Evolutionary conservation across 1,140 invertebrate genomes (phyloP).

Genomic region (Periplaneta americana): DNA sequence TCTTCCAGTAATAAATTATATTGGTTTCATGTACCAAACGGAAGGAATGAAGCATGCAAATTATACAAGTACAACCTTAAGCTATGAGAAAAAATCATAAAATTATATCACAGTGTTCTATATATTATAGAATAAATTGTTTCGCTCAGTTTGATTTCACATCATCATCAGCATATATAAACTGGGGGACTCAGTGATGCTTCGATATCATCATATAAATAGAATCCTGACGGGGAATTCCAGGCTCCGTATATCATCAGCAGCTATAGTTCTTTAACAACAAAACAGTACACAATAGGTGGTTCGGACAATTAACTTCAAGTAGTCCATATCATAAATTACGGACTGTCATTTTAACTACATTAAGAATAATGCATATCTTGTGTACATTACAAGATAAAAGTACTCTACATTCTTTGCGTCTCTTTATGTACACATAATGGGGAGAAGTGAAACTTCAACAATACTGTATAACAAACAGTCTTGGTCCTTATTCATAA

Average conservation of each 20-base stretch:
- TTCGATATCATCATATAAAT: not conserved
- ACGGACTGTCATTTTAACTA: not conserved
- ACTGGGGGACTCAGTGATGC: not conserved
- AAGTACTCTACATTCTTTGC: not conserved
- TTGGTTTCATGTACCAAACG: not conserved
- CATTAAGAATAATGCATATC: not conserved
- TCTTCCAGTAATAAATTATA: not conserved
- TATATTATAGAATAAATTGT: not conserved
- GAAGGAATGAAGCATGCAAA: constrained; percentile 15
- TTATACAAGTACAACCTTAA: not conserved
- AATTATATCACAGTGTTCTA: constrained; percentile 17
- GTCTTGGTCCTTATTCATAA: constrained; percentile 3
- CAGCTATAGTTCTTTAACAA: not conserved
- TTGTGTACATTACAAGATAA: not conserved
- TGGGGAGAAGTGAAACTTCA: not conserved
- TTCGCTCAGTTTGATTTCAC: not conserved
- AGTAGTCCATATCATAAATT: not conserved
- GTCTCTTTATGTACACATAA: not conserved
- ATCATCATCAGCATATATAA: not conserved
- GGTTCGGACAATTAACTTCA: not conserved
- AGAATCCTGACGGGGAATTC: not conserved
- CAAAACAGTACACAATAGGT: not conserved
- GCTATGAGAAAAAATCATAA: not conserved
- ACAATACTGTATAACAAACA: constrained; percentile 6
- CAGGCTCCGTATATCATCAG: not conserved